Conservation (phyloP, 2,888 invertebrate species). For the Schizotus pectinicornis region DNA sequence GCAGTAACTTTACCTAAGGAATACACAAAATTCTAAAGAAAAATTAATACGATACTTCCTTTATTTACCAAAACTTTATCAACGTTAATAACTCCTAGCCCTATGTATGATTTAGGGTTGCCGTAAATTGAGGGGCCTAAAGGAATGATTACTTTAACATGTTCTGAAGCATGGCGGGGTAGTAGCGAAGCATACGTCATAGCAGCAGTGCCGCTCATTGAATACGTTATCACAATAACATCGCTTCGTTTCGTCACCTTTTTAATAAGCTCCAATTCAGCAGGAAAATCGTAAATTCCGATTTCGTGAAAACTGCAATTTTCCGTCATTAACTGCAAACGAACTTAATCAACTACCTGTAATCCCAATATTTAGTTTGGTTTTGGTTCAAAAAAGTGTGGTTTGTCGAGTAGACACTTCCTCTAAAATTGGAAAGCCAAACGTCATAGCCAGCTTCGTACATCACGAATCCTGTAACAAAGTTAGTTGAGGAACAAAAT, state of each 20-base stretch:
- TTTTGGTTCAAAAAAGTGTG: constrained; percentile 33
- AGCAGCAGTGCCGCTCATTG: background rate
- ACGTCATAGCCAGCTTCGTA: constrained; percentile 58
- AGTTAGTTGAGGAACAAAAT: constrained; percentile 7
- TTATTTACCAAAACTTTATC: too few relatives aligned
- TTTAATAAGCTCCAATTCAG: constrained; percentile 5
- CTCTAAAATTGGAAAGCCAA: constrained; percentile 60
- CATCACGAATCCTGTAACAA: constrained; percentile 1
- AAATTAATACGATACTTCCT: too few relatives aligned
- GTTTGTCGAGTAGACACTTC: constrained; percentile 38
- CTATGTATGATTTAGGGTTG: too few relatives aligned
- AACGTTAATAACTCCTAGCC: too few relatives aligned
- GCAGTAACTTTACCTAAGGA: too few relatives aligned
- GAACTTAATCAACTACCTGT: constrained; percentile 13
- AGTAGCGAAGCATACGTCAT: background rate
- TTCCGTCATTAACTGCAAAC: background rate
- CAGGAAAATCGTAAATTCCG: constrained; percentile 33
- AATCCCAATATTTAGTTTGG: constrained; percentile 39
- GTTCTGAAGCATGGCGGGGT: background rate
- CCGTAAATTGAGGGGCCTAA: too few relatives aligned
- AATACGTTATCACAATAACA: background rate
- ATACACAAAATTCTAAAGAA: too few relatives aligned
- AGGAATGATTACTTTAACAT: background rate
- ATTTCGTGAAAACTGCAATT: constrained; percentile 35
- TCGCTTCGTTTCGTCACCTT: background rate